A percentile compares a stretch with the other conserved stretches of the same genome.
These are phyloP conservation scores for Pluvialis apricaria DNA, from an alignment of 2,113 vertebrate genomes.

Conservation along the genomic window DNA sequence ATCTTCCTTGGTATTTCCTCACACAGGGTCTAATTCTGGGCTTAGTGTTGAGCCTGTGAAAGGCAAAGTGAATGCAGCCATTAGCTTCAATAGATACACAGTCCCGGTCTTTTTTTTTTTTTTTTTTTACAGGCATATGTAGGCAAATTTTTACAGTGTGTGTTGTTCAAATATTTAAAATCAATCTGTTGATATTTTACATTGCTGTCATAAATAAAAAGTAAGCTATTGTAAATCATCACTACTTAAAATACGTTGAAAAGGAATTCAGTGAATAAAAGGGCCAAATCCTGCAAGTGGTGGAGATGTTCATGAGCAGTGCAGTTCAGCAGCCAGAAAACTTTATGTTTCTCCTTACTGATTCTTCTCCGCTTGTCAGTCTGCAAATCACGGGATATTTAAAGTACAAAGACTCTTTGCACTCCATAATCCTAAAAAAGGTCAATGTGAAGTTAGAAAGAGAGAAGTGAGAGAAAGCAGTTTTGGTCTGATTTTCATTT, in stretches of 20 bases:
- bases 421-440: not conserved
- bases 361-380: not conserved
- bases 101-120: not conserved
- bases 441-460: not conserved
- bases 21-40: not conserved
- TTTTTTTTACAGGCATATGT: not conserved
- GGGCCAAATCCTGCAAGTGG: not conserved
- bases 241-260: fast-evolving
- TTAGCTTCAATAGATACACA: not conserved
- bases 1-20: not conserved
- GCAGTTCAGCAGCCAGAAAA: not conserved
- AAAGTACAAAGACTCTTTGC: not conserved
- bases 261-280: not conserved
- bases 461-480: not conserved
- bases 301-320: not conserved
- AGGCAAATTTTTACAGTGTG: not conserved
- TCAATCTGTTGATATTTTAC: not conserved
- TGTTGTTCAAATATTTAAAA: not conserved
- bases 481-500: not conserved
- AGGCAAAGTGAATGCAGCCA: not conserved
- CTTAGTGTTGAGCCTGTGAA: not conserved
- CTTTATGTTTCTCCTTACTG: not conserved
- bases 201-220: not conserved
- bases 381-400: not conserved
- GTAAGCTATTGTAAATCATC: not conserved